Percentiles rank a stretch among this genome's conserved stretches.
phyloP scores from a whole-genome alignment of 2,888 invertebrate genomes.

The Yponomeuta plumbellus region DNA sequence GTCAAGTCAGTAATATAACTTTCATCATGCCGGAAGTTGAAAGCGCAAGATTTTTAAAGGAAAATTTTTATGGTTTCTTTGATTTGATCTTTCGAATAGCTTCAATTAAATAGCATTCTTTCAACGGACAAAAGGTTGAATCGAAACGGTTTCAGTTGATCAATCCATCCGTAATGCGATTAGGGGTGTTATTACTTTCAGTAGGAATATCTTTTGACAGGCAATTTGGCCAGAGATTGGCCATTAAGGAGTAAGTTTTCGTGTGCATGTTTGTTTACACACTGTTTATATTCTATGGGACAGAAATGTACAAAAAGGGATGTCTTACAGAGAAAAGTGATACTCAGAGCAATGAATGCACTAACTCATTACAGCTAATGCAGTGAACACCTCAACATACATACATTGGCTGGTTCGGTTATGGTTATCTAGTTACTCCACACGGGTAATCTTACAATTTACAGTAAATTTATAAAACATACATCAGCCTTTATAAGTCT shows the following conservation, averaged over 20 bases:
- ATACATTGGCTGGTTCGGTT: too few relatives aligned
- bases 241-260: constrained; percentile 55
- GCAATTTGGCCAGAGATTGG: constrained; percentile 74
- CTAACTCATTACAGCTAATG: neutral
- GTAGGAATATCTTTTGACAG: constrained; percentile 72
- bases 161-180: constrained; percentile 54
- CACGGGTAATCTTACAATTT: too few relatives aligned
- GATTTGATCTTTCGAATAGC: too few relatives aligned
- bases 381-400: too few relatives aligned
- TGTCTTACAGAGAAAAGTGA: neutral
- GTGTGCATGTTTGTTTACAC: neutral
- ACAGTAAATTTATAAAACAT: too few relatives aligned
- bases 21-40: too few relatives aligned
- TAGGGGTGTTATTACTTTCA: constrained; percentile 69
- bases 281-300: neutral
- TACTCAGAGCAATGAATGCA: neutral
- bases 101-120: neutral
- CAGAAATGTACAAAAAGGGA: neutral
- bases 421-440: too few relatives aligned
- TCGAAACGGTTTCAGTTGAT: constrained; percentile 47
- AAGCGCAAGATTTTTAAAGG: too few relatives aligned
- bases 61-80: too few relatives aligned
- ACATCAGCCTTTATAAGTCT: too few relatives aligned
- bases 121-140: neutral
- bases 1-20: too few relatives aligned